Evolutionary conservation across 2,113 vertebrate genomes (phyloP).

Genomic region (Hyperopisus bebe): DNA sequence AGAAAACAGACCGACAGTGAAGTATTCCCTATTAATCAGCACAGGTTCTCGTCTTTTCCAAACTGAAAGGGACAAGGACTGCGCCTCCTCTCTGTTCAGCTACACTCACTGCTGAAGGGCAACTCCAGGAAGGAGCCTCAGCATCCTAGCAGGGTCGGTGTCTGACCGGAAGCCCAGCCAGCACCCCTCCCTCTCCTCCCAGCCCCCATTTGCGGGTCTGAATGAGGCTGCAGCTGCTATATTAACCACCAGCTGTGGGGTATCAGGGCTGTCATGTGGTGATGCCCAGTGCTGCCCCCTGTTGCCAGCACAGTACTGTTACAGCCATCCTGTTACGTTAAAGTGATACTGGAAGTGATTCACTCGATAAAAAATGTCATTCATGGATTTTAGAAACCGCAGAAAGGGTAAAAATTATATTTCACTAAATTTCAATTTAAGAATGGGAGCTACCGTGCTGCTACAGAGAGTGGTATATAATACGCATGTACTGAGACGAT

Average conservation of each 20-base stretch:
- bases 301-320: neutral
- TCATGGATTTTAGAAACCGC: neutral
- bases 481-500: neutral
- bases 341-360: neutral
- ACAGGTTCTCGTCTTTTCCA: neutral
- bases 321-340: neutral
- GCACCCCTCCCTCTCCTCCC: neutral
- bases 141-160: no score
- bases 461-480: neutral
- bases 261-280: neutral
- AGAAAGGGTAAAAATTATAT: neutral
- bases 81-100: neutral
- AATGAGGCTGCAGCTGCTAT: neutral
- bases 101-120: neutral
- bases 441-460: neutral
- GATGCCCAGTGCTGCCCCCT: neutral
- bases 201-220: neutral
- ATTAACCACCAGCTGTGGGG: neutral
- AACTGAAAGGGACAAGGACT: neutral
- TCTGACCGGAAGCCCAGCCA: neutral
- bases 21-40: neutral
- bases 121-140: neutral
- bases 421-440: neutral
- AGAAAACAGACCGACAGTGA: neutral
- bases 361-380: neutral